A percentile compares a stretch with the other conserved stretches of the same genome.
Conservation (phyloP, 2,888 invertebrate genomes). For the Drosophila anomelani region DNA sequence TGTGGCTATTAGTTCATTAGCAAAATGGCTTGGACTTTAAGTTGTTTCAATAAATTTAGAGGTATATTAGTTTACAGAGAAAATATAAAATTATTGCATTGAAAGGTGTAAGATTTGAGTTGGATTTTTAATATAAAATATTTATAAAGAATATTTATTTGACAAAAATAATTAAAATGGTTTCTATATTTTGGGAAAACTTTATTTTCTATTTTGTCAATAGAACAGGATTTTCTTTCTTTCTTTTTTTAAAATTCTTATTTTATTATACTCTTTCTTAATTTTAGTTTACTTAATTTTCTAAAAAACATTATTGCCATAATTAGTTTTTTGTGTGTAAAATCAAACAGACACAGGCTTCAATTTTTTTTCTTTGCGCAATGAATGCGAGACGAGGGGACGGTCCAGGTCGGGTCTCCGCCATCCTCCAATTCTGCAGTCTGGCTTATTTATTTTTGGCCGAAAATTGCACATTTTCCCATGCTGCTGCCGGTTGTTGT, state of each 20-base stretch:
- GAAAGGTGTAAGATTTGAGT: background rate
- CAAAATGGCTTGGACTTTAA: background rate
- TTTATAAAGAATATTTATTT: background rate
- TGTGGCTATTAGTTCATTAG: background rate
- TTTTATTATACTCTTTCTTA: background rate
- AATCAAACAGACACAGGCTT: constrained; percentile 24
- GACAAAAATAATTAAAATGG: too few relatives aligned
- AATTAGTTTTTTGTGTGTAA: background rate
- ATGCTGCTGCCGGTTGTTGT: constrained; percentile 64
- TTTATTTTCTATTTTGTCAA: too few relatives aligned
- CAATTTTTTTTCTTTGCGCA: constrained; percentile 70
- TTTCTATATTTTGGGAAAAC: too few relatives aligned
- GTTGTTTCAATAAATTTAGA: background rate
- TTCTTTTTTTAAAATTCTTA: too few relatives aligned
- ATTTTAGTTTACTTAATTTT: background rate
- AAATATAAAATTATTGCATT: background rate
- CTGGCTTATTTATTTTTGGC: constrained; percentile 76
- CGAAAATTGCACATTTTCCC: constrained; percentile 83
- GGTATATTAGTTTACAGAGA: background rate
- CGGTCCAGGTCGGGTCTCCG: constrained; percentile 62
- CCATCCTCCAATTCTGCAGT: constrained; percentile 53
- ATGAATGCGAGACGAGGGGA: constrained; percentile 71
- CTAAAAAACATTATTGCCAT: background rate
- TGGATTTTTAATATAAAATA: background rate
- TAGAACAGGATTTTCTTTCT: too few relatives aligned